Percentiles rank a stretch among this genome's conserved stretches.
Conservation (phyloP, 2,888 invertebrate species). For the Achlya flavicornis region DNA sequence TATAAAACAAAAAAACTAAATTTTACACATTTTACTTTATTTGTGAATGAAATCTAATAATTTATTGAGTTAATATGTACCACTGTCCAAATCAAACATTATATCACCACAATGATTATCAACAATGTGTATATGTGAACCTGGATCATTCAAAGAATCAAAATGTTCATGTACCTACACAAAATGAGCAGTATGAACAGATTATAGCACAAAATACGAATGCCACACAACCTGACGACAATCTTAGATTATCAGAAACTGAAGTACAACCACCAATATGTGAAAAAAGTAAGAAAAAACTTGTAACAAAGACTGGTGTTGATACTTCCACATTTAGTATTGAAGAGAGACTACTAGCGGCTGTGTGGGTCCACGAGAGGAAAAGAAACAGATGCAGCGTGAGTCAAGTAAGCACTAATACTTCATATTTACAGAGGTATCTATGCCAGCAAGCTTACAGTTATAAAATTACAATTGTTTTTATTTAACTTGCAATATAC, state of each 20-base stretch:
- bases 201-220: slow-evolving; percentile 23
- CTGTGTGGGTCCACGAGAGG: slow-evolving; percentile 78
- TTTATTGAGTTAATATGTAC: slow-evolving; percentile 30
- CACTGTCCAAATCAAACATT: slow-evolving; percentile 63
- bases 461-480: no score
- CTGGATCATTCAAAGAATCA: slow-evolving; percentile 30
- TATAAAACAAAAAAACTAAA: no score
- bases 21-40: no score
- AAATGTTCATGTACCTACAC: slow-evolving; percentile 19
- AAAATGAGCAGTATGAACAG: slow-evolving; percentile 24
- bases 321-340: slow-evolving; percentile 63
- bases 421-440: background rate
- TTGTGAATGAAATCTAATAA: no score
- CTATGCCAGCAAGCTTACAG: no score
- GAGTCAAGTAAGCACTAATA: slow-evolving; percentile 39
- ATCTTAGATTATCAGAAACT: slow-evolving; percentile 9
- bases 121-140: slow-evolving; percentile 32
- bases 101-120: slow-evolving; percentile 39
- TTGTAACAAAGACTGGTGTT: slow-evolving; percentile 31
- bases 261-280: slow-evolving; percentile 8
- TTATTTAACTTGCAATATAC: no score
- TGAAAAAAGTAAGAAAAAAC: slow-evolving; percentile 22
- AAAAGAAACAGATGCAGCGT: slow-evolving; percentile 55
- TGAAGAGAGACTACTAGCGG: slow-evolving; percentile 73
- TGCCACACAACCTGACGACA: slow-evolving; percentile 15